Conservation (phyloP, 2,113 vertebrate genomes). For the Nothoprocta pentlandii region DNA sequence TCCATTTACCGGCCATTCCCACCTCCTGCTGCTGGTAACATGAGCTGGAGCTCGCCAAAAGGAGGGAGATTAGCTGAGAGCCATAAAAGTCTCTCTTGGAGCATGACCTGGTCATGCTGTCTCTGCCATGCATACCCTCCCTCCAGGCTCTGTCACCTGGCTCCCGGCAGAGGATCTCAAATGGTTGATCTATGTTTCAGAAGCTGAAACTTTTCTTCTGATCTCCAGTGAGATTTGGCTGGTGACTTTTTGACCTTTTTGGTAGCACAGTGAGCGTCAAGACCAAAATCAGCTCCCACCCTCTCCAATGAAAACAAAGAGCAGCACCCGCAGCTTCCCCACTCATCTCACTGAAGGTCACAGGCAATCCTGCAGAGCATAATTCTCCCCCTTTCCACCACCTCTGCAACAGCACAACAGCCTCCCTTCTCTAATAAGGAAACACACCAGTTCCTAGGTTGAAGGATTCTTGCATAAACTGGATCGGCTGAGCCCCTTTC, state of each 20-base stretch:
- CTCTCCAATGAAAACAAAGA: not conserved
- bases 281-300: not conserved
- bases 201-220: not conserved
- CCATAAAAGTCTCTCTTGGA: conserved; percentile 64
- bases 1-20: conserved; percentile 74
- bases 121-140: not conserved
- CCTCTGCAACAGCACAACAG: not conserved
- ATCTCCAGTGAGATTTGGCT: conserved; percentile 38
- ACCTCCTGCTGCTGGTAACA: conserved; percentile 74
- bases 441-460: not conserved
- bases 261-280: not conserved
- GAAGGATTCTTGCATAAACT: not conserved
- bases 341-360: not conserved
- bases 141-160: not conserved
- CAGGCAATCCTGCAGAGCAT: not conserved
- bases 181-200: not conserved
- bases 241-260: conserved; percentile 63
- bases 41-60: conserved; percentile 62
- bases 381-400: not conserved
- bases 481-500: not conserved
- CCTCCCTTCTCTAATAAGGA: not conserved
- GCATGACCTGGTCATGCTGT: conserved; percentile 44
- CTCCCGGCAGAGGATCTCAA: not conserved
- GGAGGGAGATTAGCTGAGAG: conserved; percentile 51
- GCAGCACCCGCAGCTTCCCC: not conserved